Conservation (phyloP, 2,113 vertebrate species). For the Steatornis caripensis region DNA sequence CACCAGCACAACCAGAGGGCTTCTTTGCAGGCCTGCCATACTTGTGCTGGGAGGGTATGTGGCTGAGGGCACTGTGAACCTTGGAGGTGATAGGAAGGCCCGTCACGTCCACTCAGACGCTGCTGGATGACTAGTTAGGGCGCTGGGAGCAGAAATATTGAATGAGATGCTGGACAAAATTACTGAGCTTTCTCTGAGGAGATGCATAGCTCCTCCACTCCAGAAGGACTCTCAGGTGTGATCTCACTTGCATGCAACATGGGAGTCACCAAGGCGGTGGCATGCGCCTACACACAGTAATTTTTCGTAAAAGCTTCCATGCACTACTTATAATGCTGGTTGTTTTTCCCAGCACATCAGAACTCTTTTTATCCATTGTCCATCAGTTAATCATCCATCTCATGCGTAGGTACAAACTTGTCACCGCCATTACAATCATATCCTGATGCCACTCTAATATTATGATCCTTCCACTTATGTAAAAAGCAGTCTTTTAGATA, state of each 20-base stretch:
- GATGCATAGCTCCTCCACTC: background rate
- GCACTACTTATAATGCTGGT: background rate
- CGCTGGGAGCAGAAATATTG: background rate
- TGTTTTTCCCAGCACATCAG: background rate
- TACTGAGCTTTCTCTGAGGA: background rate
- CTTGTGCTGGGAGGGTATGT: fast-evolving
- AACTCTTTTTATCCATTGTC: background rate
- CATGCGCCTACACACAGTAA: fast-evolving
- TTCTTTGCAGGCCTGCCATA: background rate
- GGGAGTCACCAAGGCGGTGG: background rate
- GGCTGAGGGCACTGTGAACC: fast-evolving
- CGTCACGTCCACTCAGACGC: fast-evolving
- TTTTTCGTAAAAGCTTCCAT: background rate
- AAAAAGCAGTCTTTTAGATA: background rate
- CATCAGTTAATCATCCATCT: background rate
- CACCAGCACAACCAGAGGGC: background rate
- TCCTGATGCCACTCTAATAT: background rate
- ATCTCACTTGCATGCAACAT: background rate
- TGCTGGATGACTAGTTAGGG: background rate
- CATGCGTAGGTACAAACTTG: fast-evolving
- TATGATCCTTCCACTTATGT: background rate
- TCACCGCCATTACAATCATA: background rate
- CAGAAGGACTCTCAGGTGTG: background rate
- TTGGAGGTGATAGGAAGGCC: background rate
- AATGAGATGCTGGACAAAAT: background rate